phyloP scores from a whole-genome alignment of 2,888 invertebrate genomes.

The Busseola fusca region DNA sequence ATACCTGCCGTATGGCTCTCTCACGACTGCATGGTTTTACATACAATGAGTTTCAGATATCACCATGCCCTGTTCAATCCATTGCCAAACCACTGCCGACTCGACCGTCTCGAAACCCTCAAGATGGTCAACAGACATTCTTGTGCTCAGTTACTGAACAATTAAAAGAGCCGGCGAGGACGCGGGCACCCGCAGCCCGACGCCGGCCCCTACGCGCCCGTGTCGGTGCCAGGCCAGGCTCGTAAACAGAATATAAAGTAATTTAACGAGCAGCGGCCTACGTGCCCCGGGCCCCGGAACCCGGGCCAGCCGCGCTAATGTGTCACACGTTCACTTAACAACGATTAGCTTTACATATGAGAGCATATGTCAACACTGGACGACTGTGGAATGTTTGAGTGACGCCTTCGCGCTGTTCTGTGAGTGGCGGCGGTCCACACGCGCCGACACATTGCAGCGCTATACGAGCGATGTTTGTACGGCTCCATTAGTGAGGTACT shows the following conservation, averaged over 20 bases:
- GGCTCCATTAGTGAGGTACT: too few species aligned
- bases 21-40: not conserved
- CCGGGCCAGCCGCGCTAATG: conserved; percentile 2
- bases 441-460: not conserved
- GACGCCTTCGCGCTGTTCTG: not conserved
- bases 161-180: not conserved
- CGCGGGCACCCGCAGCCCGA: too few species aligned
- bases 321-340: conserved; percentile 19
- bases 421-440: not conserved
- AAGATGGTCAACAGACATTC: too few species aligned
- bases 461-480: not conserved
- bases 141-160: not conserved
- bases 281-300: not conserved
- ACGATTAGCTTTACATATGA: conserved; percentile 9
- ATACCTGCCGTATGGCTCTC: not conserved
- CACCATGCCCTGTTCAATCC: not conserved
- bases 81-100: not conserved
- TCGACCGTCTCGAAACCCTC: not conserved
- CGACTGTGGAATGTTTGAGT: not conserved
- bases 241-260: conserved; percentile 26
- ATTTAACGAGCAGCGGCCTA: conserved; percentile 18
- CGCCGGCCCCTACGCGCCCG: not conserved
- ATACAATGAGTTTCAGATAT: not conserved
- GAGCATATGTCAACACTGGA: not conserved
- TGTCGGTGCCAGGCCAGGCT: not conserved